A percentile compares a stretch with the other conserved stretches of the same genome.
These are phyloP conservation scores for Drosophila testacea DNA, from an alignment of 2,888 invertebrate genomes.

Conservation along the genomic window DNA sequence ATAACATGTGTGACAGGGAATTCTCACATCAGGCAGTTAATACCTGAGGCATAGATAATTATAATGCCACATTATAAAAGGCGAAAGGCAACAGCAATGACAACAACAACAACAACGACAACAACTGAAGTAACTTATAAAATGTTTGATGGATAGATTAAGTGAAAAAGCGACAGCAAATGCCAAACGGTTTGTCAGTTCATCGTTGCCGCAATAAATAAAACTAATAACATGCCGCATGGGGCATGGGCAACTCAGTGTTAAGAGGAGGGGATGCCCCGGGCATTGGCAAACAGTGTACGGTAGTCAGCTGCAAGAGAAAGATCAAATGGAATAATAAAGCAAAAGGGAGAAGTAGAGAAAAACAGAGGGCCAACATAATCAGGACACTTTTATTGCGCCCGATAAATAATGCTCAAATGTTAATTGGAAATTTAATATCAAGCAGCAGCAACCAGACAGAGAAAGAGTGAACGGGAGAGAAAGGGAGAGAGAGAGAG, in stretches of 20 bases:
- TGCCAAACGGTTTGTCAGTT: constrained; percentile 21
- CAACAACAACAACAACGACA: neutral
- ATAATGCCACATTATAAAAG: constrained; percentile 41
- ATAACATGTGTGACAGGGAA: constrained; percentile 14
- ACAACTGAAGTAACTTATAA: constrained; percentile 46
- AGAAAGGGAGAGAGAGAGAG: constrained; percentile 6
- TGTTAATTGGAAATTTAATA: constrained; percentile 84
- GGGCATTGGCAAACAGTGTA: constrained; percentile 31
- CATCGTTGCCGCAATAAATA: constrained; percentile 59
- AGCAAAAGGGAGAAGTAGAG: neutral
- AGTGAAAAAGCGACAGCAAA: constrained; percentile 26
- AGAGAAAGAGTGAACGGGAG: neutral
- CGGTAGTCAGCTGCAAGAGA: constrained; percentile 23
- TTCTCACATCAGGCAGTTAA: constrained; percentile 28
- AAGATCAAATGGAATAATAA: constrained; percentile 64
- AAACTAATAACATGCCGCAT: constrained; percentile 59
- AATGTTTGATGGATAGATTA: constrained; percentile 61
- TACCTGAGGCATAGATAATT: constrained; percentile 60
- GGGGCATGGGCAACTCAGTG: neutral
- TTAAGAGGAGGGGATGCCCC: neutral
- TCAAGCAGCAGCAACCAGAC: constrained; percentile 20
- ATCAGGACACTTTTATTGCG: constrained; percentile 82
- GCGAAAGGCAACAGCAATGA: constrained; percentile 15
- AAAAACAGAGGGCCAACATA: constrained; percentile 48
- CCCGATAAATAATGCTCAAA: constrained; percentile 79